A percentile compares a stretch with the other conserved stretches of the same genome.
Evolutionary conservation across 2,888 invertebrate genomes (phyloP).

Genomic region (Lypha dubia): DNA sequence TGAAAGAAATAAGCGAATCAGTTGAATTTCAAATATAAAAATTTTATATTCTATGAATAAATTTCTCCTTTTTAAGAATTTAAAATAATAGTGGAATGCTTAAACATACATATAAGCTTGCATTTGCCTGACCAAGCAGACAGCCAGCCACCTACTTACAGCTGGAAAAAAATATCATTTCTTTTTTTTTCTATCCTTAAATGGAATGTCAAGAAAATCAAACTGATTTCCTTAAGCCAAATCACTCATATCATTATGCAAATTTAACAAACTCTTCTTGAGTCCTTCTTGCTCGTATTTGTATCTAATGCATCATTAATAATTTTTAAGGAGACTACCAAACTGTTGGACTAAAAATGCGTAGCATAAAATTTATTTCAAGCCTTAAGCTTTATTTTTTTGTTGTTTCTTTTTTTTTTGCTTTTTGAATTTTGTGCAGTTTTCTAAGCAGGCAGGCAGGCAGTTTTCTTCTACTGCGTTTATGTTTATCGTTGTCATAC

Average conservation of each 20-base stretch:
- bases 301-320: slow-evolving; percentile 54
- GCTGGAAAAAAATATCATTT: slow-evolving; percentile 1
- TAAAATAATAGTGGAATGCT: not conserved
- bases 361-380: slow-evolving; percentile 41
- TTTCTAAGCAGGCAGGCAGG: slow-evolving; percentile 4
- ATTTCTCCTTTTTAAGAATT: not conserved
- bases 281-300: slow-evolving; percentile 27
- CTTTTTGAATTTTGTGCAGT: slow-evolving; percentile 3
- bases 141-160: not conserved
- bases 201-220: not conserved
- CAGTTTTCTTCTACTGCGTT: slow-evolving; percentile 18
- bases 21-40: too few relatives aligned
- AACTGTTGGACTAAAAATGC: slow-evolving; percentile 54
- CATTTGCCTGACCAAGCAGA: slow-evolving; percentile 4
- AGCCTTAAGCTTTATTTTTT: slow-evolving; percentile 20
- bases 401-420: not conserved
- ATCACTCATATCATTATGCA: slow-evolving; percentile 57
- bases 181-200: not conserved
- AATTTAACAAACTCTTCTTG: slow-evolving; percentile 46
- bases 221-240: slow-evolving; percentile 1
- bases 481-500: slow-evolving; percentile 42
- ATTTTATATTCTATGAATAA: not conserved
- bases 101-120: not conserved
- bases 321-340: slow-evolving; percentile 56
- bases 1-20: not conserved